Conservation (phyloP, 1,140 invertebrate genomes). For the Drosophila mauritiana region DNA sequence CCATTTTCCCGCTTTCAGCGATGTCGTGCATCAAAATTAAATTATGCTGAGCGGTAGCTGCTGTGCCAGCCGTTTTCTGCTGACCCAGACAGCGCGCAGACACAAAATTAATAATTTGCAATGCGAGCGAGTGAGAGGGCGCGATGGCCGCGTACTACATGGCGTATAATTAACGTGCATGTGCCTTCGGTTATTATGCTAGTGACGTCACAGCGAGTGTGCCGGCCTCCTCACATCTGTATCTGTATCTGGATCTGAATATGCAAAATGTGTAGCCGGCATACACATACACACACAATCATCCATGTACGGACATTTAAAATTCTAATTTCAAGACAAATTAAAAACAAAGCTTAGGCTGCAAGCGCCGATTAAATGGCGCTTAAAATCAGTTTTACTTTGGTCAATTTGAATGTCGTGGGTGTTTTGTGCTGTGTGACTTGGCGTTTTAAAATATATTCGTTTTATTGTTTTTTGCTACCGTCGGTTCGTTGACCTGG, state of each 20-base stretch:
- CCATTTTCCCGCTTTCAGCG: conserved; percentile 43
- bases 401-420: conserved; percentile 70
- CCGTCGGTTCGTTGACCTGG: conserved; percentile 49
- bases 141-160: conserved; percentile 59
- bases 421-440: conserved; percentile 47
- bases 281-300: conserved; percentile 21
- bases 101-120: conserved; percentile 78
- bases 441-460: conserved; percentile 45
- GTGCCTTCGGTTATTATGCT: conserved; percentile 75
- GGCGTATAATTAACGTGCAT: conserved; percentile 82
- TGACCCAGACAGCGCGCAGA: conserved; percentile 80
- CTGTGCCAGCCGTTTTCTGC: conserved; percentile 42
- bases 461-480: conserved; percentile 44
- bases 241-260: conserved; percentile 38
- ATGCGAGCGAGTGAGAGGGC: conserved; percentile 8
- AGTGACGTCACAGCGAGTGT: conserved; percentile 62
- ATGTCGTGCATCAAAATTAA: conserved; percentile 76
- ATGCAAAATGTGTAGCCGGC: conserved; percentile 57
- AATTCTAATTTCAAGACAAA: conserved; percentile 83
- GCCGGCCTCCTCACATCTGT: conserved; percentile 9
- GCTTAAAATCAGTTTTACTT: conserved; percentile 65
- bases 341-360: conserved; percentile 73
- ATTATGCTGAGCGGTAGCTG: conserved; percentile 72
- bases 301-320: conserved; percentile 50
- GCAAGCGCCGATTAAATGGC: conserved; percentile 77